Evolutionary conservation across 2,888 invertebrate species (phyloP), one percentile per base, ranked within the genome.

Genomic region (Terebella lapidaria): DNA sequence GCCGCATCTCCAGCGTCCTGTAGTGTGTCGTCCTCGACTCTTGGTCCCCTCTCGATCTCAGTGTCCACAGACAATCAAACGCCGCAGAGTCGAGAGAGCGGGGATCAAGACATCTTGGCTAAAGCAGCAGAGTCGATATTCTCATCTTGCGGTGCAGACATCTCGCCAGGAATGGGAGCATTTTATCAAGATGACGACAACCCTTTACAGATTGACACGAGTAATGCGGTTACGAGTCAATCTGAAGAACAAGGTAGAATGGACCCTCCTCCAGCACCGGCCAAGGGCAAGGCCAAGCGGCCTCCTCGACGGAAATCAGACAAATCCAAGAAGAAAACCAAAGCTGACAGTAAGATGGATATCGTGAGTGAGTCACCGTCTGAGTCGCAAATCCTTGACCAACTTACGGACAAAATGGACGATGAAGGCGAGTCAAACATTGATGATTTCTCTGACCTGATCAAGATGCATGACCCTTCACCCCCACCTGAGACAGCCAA

Each of bases 121-220:
- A 76, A 80, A 70, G 81, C 81, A 22, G 77, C 80, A 15, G 78
- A 79, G 61, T 80, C 81, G 0, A 81, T 81, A 42, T 81, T 81
- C 57, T 25, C 62, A 18, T 22, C 49, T 5, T 56, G 60, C 22
- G 49, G 35, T 2, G 24, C 22, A 1, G 62, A 57, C 25, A 63
- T 63, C 10, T 63, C 67, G 1, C 64, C 62, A 2, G 35, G 56
- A 20, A 70, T 73, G 20, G 66, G 70, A 22, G 70, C 71, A 27
- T 75, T 74, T 62, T 75, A 74, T 62, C 71, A 74, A 67, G 75
- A 75, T 54, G 60, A 59, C 24, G 25, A 61, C 55, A 61, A 61
- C 29, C 61, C 61, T 1, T 51, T 61, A n/a, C 61, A 58, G 15
- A 61, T 61, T 4, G 61, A 61, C 63, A 75, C 75, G 4, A 73